Conservation (phyloP, 2,113 vertebrate species). For the Atractosteus spatula region DNA sequence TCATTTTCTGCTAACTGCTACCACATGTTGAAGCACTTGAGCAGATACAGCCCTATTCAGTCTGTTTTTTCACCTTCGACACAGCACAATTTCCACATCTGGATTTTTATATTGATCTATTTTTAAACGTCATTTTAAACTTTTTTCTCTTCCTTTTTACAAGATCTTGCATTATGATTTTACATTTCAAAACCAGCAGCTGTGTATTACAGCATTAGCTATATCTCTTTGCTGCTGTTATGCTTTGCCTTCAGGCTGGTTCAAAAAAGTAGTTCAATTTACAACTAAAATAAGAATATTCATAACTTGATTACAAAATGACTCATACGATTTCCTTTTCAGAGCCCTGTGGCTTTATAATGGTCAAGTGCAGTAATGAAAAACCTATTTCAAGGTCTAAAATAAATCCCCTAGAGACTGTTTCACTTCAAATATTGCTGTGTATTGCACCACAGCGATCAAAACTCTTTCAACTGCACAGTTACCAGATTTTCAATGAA, state of each 20-base stretch:
- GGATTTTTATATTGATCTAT: constrained; percentile 15
- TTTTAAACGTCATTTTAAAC: constrained; percentile 18
- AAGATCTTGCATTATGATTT: constrained; percentile 18
- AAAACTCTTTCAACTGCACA: constrained; percentile 19
- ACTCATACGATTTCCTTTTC: background rate
- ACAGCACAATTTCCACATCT: constrained; percentile 15
- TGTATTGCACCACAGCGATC: constrained; percentile 14
- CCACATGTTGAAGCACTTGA: constrained; percentile 36
- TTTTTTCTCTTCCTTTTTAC: constrained; percentile 12
- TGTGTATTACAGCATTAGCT: background rate
- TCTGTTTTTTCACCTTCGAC: constrained; percentile 11
- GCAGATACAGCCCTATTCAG: constrained; percentile 21
- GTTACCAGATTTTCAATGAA: background rate
- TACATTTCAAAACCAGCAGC: constrained; percentile 12
- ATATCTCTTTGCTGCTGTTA: background rate
- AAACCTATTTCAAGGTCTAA: constrained; percentile 19
- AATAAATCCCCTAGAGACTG: constrained; percentile 15
- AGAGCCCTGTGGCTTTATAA: constrained; percentile 4
- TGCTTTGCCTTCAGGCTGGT: constrained; percentile 4
- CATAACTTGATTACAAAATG: background rate
- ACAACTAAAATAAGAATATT: constrained; percentile 9
- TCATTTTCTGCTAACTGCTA: constrained; percentile 30
- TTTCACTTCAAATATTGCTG: constrained; percentile 1
- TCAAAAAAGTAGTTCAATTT: constrained; percentile 9
- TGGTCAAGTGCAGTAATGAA: background rate